These are phyloP conservation scores for Diadumene lineata DNA, from an alignment of 92 coral and sea anemone genomes.

Conservation along the genomic window DNA sequence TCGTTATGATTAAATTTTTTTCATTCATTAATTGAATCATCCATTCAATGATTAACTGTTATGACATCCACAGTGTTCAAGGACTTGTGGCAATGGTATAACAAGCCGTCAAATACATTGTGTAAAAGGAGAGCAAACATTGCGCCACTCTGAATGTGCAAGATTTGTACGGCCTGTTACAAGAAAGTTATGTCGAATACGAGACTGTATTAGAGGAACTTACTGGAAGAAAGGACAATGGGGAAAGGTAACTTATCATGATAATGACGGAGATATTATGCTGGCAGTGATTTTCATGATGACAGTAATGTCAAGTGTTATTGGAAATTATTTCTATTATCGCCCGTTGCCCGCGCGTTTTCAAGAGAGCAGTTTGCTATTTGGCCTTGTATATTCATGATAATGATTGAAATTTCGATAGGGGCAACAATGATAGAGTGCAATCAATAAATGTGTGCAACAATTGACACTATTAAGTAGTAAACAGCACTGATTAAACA, in stretches of 20 bases:
- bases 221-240: constrained; percentile 79
- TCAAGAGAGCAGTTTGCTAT: too few species aligned
- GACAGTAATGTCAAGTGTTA: neutral
- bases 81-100: constrained; percentile 82
- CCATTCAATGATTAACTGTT: neutral
- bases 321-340: too few species aligned
- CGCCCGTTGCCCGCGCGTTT: too few species aligned
- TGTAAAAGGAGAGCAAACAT: constrained; percentile 9
- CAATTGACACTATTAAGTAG: too few species aligned
- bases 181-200: constrained; percentile 44
- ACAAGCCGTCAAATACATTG: constrained; percentile 75
- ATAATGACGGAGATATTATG: neutral
- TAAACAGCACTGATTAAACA: too few species aligned
- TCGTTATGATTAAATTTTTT: too few species aligned
- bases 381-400: too few species aligned
- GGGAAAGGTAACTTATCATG: constrained; percentile 60
- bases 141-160: constrained; percentile 43
- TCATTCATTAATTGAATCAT: constrained; percentile 1
- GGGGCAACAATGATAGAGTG: too few species aligned
- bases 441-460: too few species aligned
- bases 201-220: constrained; percentile 51
- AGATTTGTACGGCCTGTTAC: constrained; percentile 40
- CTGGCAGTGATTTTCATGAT: neutral
- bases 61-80: constrained; percentile 67
- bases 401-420: too few species aligned